phyloP scores from a whole-genome alignment of 2,113 vertebrate species.

The Kryptolebias marmoratus region DNA sequence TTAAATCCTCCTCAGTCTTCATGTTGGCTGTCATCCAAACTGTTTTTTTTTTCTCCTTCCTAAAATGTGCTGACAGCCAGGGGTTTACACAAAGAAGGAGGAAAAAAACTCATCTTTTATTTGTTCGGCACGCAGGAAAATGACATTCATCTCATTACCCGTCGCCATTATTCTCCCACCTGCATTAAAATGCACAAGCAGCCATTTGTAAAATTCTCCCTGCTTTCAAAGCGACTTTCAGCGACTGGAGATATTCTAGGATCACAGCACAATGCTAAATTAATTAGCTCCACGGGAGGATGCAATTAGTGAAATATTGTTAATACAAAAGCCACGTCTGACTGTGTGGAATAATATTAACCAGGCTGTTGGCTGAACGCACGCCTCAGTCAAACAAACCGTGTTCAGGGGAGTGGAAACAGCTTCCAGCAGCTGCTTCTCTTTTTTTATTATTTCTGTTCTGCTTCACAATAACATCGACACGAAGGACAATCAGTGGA shows the following conservation, averaged over 20 bases:
- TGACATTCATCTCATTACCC: conserved; percentile 10
- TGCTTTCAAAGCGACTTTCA: conserved; percentile 40
- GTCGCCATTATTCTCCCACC: conserved; percentile 31
- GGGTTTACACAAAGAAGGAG: not conserved
- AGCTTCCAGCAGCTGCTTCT: conserved; percentile 13
- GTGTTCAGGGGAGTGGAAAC: not conserved
- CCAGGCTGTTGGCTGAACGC: conserved; percentile 29
- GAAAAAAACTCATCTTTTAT: not conserved
- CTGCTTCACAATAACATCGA: not conserved
- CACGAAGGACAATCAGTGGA: not conserved
- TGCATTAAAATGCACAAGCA: conserved; percentile 40
- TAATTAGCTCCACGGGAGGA: conserved; percentile 65
- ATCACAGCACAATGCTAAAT: conserved; percentile 68
- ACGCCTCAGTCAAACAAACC: conserved; percentile 18
- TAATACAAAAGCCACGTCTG: conserved; percentile 56
- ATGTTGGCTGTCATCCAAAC: conserved; percentile 1
- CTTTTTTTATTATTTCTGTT: not conserved
- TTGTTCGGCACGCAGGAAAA: conserved; percentile 12
- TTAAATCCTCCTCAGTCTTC: not conserved
- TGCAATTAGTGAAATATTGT: conserved; percentile 65
- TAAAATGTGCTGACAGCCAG: conserved; percentile 26
- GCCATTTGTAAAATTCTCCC: conserved; percentile 45
- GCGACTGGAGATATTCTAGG: conserved; percentile 48
- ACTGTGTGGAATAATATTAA: conserved; percentile 50
- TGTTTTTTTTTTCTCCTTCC: not conserved